Conservation (phyloP, 2,888 invertebrate genomes). For the Dinocampus coccinellae region DNA sequence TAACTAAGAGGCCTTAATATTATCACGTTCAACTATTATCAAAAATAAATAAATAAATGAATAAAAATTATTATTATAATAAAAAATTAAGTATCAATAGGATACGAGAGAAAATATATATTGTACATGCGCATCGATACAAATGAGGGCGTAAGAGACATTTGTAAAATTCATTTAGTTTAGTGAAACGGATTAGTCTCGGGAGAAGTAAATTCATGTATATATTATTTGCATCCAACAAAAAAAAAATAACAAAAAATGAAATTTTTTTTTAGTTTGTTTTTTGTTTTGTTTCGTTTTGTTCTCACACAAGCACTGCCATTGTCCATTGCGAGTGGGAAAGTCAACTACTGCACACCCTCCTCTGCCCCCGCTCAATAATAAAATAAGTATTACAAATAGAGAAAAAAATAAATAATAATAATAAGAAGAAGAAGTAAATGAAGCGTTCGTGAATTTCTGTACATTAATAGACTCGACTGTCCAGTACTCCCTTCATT, state of each 20-base stretch:
- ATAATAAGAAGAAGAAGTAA: slow-evolving; percentile 25
- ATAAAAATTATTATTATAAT: slow-evolving; percentile 33
- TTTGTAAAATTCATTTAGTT: no score
- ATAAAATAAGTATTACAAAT: slow-evolving; percentile 9
- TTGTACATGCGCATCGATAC: slow-evolving; percentile 36
- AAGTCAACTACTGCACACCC: slow-evolving; percentile 6
- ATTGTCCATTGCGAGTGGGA: slow-evolving; percentile 41
- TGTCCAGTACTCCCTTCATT: slow-evolving; percentile 5
- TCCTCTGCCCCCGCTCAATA: neutral
- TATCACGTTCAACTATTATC: slow-evolving; percentile 52
- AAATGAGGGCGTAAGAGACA: neutral
- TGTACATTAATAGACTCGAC: slow-evolving; percentile 19
- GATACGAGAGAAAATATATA: slow-evolving; percentile 41
- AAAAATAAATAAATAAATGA: slow-evolving; percentile 36
- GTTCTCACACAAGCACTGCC: slow-evolving; percentile 46
- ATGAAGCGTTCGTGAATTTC: slow-evolving; percentile 33
- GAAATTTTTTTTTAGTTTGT: neutral
- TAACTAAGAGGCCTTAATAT: slow-evolving; percentile 67
- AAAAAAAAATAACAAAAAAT: slow-evolving; percentile 11
- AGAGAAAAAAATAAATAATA: slow-evolving; percentile 12
- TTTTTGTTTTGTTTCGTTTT: no score
- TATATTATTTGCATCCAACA: slow-evolving; percentile 38
- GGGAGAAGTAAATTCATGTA: slow-evolving; percentile 31
- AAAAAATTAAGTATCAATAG: slow-evolving; percentile 37
- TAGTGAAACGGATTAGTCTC: slow-evolving; percentile 8